phyloP scores from a whole-genome alignment of 2,797 vertebrate genomes.

The Bradypodion ventrale region DNA sequence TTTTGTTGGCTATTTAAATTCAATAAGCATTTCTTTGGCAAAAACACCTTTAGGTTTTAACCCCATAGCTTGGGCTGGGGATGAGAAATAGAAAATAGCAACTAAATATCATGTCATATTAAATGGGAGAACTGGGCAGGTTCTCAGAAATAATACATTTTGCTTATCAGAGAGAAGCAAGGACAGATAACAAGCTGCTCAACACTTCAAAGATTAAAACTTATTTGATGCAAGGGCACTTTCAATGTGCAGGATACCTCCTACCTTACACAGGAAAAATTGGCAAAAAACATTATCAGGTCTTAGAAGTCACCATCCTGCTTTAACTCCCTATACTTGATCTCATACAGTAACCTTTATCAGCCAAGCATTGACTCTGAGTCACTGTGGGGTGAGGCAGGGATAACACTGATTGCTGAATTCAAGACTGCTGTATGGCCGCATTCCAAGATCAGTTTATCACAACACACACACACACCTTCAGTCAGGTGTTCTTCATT shows the following conservation, averaged over 20 bases:
- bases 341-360: too few species aligned
- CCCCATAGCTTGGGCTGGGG: not conserved
- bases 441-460: too few species aligned
- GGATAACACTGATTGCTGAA: too few species aligned
- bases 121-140: not conserved
- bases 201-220: not conserved
- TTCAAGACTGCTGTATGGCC: too few species aligned
- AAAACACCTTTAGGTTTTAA: not conserved
- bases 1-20: conserved; percentile 30
- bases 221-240: not conserved
- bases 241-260: not conserved
- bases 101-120: not conserved
- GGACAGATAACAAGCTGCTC: not conserved
- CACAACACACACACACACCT: too few species aligned
- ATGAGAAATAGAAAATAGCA: not conserved
- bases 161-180: not conserved
- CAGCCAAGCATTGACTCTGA: too few species aligned
- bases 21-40: conserved; percentile 19
- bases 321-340: not conserved
- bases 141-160: not conserved
- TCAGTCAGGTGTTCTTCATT: too few species aligned
- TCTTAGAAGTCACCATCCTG: not conserved
- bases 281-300: not conserved
- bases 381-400: too few species aligned
- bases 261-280: not conserved